phyloP scores from a whole-genome alignment of 1,140 invertebrate genomes.

The Diploscapter pachys region DNA sequence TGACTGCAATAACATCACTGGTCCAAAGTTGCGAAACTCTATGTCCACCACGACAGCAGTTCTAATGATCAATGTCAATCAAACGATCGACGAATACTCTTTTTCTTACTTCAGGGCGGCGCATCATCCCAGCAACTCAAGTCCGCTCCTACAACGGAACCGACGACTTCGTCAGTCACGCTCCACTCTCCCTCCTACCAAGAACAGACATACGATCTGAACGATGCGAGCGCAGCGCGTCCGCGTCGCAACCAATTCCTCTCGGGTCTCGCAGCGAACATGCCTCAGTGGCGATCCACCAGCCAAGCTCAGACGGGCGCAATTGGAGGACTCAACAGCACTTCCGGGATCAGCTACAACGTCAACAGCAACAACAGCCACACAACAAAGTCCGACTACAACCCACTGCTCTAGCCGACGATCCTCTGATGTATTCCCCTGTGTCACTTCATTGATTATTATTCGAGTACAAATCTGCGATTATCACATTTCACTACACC shows the following conservation, averaged over 20 bases:
- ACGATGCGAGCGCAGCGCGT: conserved; percentile 2
- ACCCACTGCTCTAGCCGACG: conserved; percentile 12
- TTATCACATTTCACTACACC: not conserved
- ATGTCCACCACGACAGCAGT: no score
- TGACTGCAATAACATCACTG: no score
- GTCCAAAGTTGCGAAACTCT: no score
- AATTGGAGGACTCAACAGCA: no score
- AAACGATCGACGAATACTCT: no score
- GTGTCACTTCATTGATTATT: not conserved
- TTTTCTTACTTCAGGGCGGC: no score
- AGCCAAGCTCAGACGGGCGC: not conserved
- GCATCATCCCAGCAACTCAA: no score
- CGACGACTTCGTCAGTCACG: not conserved
- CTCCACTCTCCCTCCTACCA: not conserved
- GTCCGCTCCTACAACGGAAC: no score
- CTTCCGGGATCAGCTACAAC: no score
- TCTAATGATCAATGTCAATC: no score
- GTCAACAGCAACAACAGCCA: no score
- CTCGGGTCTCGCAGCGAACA: not conserved
- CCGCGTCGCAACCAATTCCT: not conserved
- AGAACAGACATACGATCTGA: not conserved
- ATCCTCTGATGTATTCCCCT: conserved; percentile 5
- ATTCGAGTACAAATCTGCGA: not conserved
- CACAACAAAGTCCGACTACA: conserved; percentile 15
- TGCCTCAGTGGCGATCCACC: conserved; percentile 18